Conservation (phyloP, 2,113 vertebrate genomes). For the Ploceus nigricollis region DNA sequence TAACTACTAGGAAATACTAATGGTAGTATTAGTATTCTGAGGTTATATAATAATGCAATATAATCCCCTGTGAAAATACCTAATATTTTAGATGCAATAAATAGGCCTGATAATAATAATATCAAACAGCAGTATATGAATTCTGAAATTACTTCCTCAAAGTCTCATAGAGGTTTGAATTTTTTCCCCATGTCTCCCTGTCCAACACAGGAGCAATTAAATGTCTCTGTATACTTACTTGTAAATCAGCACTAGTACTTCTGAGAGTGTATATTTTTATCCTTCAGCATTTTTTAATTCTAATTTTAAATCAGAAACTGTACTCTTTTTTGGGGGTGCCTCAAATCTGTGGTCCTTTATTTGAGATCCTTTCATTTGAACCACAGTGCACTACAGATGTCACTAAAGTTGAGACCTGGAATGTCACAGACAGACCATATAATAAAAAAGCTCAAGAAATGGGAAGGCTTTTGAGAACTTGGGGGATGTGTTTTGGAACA, state of each 20-base stretch:
- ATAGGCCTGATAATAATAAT: not conserved
- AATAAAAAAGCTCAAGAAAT: not conserved
- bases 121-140: not conserved
- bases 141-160: not conserved
- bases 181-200: not conserved
- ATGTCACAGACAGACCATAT: not conserved
- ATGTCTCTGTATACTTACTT: not conserved
- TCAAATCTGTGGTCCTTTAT: not conserved
- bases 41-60: slow-evolving; percentile 8
- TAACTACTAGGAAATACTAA: slow-evolving; percentile 60
- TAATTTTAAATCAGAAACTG: not conserved
- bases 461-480: not conserved
- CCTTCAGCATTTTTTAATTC: not conserved
- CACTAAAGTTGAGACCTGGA: not conserved
- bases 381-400: not conserved
- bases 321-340: no score
- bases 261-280: not conserved
- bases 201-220: not conserved
- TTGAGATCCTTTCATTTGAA: not conserved
- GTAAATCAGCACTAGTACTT: not conserved
- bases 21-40: slow-evolving; percentile 52
- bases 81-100: slow-evolving; percentile 36
- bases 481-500: not conserved
- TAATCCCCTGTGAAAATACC: slow-evolving; percentile 49
- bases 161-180: not conserved